Percentiles rank a stretch among this genome's conserved stretches.
Conservation (phyloP, 2,797 vertebrate genomes). For the Hemitrygon akajei region DNA sequence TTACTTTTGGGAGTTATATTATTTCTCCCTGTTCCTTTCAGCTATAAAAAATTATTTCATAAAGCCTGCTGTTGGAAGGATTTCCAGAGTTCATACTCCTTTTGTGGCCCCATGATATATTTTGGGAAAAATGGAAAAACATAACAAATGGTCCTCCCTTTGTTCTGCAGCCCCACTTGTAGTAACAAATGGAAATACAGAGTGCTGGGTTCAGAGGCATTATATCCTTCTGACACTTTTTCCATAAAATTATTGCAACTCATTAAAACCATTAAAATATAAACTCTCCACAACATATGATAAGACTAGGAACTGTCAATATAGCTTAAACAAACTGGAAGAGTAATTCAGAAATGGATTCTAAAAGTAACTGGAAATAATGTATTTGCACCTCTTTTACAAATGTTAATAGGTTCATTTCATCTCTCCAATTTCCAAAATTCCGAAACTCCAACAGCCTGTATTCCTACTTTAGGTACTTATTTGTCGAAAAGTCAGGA, state of each 20-base stretch:
- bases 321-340: too few species aligned
- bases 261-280: not conserved
- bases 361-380: too few species aligned
- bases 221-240: not conserved
- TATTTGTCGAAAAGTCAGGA: too few species aligned
- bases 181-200: not conserved
- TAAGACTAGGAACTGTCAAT: not conserved
- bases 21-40: not conserved
- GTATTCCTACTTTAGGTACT: not conserved
- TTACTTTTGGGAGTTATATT: not conserved
- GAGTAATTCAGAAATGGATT: too few species aligned
- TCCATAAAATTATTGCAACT: not conserved
- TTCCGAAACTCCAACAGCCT: not conserved
- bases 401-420: too few species aligned
- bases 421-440: too few species aligned
- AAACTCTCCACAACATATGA: not conserved
- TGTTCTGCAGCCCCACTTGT: not conserved
- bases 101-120: not conserved
- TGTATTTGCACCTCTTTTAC: too few species aligned
- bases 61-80: not conserved
- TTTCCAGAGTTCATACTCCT: not conserved
- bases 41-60: not conserved
- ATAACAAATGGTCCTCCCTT: not conserved
- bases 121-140: not conserved
- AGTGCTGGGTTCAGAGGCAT: not conserved